Base-by-base conservation (phyloP, 1,140 invertebrate species). In the Nebria ingens region DNA sequence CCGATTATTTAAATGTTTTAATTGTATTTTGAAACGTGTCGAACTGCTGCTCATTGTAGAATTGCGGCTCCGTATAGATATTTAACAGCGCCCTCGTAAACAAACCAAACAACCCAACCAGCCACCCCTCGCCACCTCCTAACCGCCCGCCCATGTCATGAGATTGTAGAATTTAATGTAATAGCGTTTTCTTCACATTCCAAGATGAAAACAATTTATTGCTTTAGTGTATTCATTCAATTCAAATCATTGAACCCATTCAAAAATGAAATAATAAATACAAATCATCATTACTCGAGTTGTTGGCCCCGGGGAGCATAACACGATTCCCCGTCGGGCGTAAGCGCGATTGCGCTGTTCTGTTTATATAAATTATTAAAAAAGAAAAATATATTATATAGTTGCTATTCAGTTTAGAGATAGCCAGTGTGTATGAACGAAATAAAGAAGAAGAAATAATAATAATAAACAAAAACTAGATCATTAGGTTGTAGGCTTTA, bases 401-500 rank as follows among this genome's bases (percentile, higher is more conserved):
- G 19, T 59, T 55, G 53, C 53, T 62, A 62, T 45, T 45, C 40
- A 45, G 40, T 45, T 45, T n/a, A n/a, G n/a, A n/a, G 17, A 17
- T 59, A 56, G 59, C 64, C 61, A 59, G 60, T 62, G 64, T 64
- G 64, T 60, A 65, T 63, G 63, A 67, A 62, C 57, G 61, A 66
- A 63, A 45, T 59, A 61, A 65, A 68, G 64, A 67, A 69, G 40
- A n/a, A n/a, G n/a, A n/a, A n/a, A n/a, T n/a, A n/a, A n/a, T n/a
- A n/a, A n/a, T n/a, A n/a, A n/a, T n/a, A n/a, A n/a, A n/a, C n/a
- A n/a, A n/a, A n/a, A n/a, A n/a, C n/a, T n/a, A n/a, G n/a, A n/a
- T n/a, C n/a, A n/a, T n/a, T n/a, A n/a, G n/a, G n/a, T n/a, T 69
- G 68, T 69, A 69, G 67, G 68, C 67, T 68, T 70, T 68, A 68